phyloP scores from a whole-genome alignment of 2,797 vertebrate genomes.

The Menidia menidia region DNA sequence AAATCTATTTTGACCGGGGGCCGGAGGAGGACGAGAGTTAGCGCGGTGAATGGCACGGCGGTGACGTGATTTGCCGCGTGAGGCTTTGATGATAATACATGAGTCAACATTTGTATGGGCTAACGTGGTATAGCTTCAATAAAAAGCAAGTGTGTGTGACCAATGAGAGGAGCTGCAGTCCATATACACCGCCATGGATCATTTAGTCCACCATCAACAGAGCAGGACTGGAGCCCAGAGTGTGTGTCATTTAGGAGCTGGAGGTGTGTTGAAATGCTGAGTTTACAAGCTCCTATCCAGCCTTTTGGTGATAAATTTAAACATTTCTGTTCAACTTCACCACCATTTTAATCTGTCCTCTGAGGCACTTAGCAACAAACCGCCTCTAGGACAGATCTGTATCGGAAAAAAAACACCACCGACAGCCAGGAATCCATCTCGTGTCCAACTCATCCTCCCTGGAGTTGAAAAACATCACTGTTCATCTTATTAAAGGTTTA shows the following conservation, averaged over 20 bases:
- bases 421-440: constrained; percentile 45
- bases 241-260: constrained; percentile 47
- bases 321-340: constrained; percentile 64
- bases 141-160: constrained; percentile 77
- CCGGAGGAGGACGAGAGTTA: constrained; percentile 4
- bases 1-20: constrained; percentile 12
- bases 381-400: constrained; percentile 46
- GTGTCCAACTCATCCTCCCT: constrained; percentile 20
- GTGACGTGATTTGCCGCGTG: constrained; percentile 11
- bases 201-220: constrained; percentile 72
- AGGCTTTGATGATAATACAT: constrained; percentile 33
- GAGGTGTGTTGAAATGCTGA: constrained; percentile 28
- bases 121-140: constrained; percentile 60
- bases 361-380: constrained; percentile 44
- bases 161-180: constrained; percentile 59
- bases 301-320: constrained; percentile 58
- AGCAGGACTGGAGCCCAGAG: constrained; percentile 46
- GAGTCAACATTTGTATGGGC: constrained; percentile 52
- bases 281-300: constrained; percentile 10
- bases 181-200: constrained; percentile 73
- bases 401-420: constrained; percentile 17
- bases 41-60: constrained; percentile 15
- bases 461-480: constrained; percentile 17
- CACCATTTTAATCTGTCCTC: constrained; percentile 66
- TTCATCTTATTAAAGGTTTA: constrained; percentile 56